Evolutionary conservation across 2,113 vertebrate species (phyloP).

Genomic region (Callochromis pleurospilus): DNA sequence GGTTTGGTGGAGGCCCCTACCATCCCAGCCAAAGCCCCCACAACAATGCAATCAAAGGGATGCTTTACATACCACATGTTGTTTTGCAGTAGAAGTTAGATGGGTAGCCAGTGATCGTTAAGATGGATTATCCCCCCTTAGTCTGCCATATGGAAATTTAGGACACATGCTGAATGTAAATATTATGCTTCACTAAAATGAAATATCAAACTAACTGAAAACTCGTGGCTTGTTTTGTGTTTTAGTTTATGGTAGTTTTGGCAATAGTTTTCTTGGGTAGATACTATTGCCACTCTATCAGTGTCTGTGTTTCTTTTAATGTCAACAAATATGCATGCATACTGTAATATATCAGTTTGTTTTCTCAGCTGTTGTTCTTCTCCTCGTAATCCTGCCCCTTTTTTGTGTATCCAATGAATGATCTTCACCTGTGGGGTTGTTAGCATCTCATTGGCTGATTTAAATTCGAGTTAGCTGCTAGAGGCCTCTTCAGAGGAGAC

Average conservation of each 20-base stretch:
- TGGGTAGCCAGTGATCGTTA: slow-evolving; percentile 26
- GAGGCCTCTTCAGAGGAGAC: background rate
- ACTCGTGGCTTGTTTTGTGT: background rate
- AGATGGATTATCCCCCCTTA: slow-evolving; percentile 55
- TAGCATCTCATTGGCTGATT: background rate
- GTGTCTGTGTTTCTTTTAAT: background rate
- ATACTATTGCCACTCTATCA: background rate
- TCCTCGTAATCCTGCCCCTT: accelerated
- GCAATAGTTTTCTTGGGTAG: background rate
- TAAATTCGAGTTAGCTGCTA: background rate
- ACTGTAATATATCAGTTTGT: background rate
- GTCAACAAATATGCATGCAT: background rate
- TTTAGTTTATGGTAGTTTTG: background rate
- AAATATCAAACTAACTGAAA: background rate
- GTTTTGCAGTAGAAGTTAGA: slow-evolving; percentile 60
- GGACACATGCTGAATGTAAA: slow-evolving; percentile 62
- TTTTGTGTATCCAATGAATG: background rate
- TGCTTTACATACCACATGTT: slow-evolving; percentile 65
- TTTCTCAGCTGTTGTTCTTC: background rate
- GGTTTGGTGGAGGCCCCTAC: background rate
- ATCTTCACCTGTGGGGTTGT: background rate
- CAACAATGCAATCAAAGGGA: slow-evolving; percentile 65
- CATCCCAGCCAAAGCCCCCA: slow-evolving; percentile 14
- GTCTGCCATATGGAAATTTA: slow-evolving; percentile 55
- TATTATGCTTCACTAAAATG: slow-evolving; percentile 40